Percentiles rank a stretch among this genome's conserved stretches.
phyloP scores from a whole-genome alignment of 2,888 invertebrate species.

The Drosophila paranaensis region DNA sequence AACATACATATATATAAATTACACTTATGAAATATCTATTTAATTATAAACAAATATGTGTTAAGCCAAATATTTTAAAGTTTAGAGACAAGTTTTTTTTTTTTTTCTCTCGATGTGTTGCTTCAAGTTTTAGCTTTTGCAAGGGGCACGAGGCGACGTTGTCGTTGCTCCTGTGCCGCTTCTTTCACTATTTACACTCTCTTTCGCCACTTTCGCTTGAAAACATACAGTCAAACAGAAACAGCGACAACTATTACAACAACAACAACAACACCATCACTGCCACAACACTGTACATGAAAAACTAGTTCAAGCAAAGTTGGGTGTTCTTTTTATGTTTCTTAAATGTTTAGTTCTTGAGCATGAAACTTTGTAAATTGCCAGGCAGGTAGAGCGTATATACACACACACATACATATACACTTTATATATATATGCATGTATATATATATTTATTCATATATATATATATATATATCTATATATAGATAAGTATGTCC shows the following conservation, averaged over 20 bases:
- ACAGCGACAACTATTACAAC: conserved; percentile 26
- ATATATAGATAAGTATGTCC: conserved; percentile 22
- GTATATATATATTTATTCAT: conserved; percentile 29
- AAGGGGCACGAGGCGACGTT: conserved; percentile 20
- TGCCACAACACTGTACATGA: conserved; percentile 45
- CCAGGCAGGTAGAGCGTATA: conserved; percentile 34
- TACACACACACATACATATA: conserved; percentile 12
- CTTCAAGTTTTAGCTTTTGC: conserved; percentile 16
- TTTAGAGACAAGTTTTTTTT: conserved; percentile 52
- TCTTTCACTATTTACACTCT: conserved; percentile 22
- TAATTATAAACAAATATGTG: conserved; percentile 72
- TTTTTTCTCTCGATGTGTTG: conserved; percentile 21
- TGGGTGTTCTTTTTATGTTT: conserved; percentile 32
- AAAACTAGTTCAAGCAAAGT: conserved; percentile 46
- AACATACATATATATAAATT: conserved; percentile 50
- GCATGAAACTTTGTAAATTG: conserved; percentile 69
- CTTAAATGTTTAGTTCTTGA: conserved; percentile 31
- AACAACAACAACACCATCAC: conserved; percentile 44
- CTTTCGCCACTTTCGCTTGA: conserved; percentile 28
- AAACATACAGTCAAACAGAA: conserved; percentile 15
- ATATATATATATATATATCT: conserved; percentile 29
- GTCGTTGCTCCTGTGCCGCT: conserved; percentile 16
- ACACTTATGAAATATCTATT: conserved; percentile 60
- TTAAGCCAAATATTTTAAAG: conserved; percentile 74
- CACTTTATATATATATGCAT: conserved; percentile 17